Evolutionary conservation across 1,140 invertebrate genomes (phyloP).

Genomic region (Pristionchus pacificus): DNA sequence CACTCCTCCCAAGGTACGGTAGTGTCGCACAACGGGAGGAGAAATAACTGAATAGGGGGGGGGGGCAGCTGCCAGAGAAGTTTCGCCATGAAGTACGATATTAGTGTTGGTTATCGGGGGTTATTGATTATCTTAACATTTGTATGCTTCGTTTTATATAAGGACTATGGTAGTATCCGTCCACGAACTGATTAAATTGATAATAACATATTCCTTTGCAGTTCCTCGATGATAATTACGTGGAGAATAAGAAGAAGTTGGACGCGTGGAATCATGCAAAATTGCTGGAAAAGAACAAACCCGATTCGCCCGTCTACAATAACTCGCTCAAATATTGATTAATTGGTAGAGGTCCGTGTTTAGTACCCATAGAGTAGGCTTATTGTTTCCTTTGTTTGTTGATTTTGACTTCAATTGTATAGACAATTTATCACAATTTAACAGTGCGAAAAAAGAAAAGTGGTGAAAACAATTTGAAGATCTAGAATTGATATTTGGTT

Average conservation of each 20-base stretch:
- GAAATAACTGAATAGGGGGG: too few relatives aligned
- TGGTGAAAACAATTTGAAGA: too few relatives aligned
- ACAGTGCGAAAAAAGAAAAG: background rate
- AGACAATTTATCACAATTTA: background rate
- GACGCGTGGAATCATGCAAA: constrained; percentile 44
- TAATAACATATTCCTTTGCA: background rate
- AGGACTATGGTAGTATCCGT: too few relatives aligned
- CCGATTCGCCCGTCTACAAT: constrained; percentile 10
- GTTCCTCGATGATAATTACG: constrained; percentile 44
- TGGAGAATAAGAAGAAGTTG: constrained; percentile 46
- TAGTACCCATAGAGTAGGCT: background rate
- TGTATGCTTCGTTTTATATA: too few relatives aligned
- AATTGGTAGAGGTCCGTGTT: too few relatives aligned
- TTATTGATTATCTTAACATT: too few relatives aligned
- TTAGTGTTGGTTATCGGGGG: too few relatives aligned
- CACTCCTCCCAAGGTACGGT: background rate
- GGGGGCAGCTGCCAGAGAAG: too few relatives aligned
- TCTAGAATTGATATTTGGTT: too few relatives aligned
- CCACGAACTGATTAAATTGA: too few relatives aligned
- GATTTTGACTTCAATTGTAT: background rate
- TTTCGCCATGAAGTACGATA: too few relatives aligned
- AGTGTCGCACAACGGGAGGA: background rate
- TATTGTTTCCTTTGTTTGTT: background rate
- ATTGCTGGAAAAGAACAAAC: constrained; percentile 26
- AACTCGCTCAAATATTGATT: background rate